These are phyloP conservation scores for Pseudomyrmex dendroicus DNA, from an alignment of 1,140 invertebrate species.

Conservation along the genomic window DNA sequence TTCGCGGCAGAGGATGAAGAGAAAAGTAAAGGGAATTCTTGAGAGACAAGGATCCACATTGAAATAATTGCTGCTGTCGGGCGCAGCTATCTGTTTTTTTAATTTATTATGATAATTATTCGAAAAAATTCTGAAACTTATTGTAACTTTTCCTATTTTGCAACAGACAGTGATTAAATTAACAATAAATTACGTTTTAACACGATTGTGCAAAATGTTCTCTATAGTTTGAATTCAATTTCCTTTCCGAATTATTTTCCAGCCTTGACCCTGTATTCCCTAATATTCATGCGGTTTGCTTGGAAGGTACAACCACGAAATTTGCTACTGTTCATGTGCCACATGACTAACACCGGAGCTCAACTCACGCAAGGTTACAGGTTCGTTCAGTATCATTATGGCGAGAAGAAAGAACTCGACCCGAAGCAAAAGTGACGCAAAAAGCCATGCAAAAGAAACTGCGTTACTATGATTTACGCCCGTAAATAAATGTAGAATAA, in stretches of 20 bases:
- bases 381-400: constrained; percentile 88
- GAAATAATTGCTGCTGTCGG: constrained; percentile 69
- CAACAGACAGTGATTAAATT: neutral
- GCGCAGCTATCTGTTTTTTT: constrained; percentile 63
- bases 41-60: constrained; percentile 16
- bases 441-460: neutral
- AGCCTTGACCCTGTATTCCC: constrained; percentile 96
- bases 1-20: neutral
- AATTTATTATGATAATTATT: constrained; percentile 16
- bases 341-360: constrained; percentile 95
- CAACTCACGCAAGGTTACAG: constrained; percentile 93
- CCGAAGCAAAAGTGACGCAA: neutral
- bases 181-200: neutral
- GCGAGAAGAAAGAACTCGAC: neutral
- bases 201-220: neutral
- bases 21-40: no score
- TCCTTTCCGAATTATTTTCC: constrained; percentile 78
- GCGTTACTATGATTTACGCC: neutral
- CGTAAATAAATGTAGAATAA: constrained; percentile 6
- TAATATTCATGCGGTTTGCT: constrained; percentile 98
- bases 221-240: neutral
- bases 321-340: constrained; percentile 96
- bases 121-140: no score
- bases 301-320: constrained; percentile 97
- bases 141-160: neutral